phyloP scores from a whole-genome alignment of 1,140 invertebrate species.

The Semibalanus balanoides region DNA sequence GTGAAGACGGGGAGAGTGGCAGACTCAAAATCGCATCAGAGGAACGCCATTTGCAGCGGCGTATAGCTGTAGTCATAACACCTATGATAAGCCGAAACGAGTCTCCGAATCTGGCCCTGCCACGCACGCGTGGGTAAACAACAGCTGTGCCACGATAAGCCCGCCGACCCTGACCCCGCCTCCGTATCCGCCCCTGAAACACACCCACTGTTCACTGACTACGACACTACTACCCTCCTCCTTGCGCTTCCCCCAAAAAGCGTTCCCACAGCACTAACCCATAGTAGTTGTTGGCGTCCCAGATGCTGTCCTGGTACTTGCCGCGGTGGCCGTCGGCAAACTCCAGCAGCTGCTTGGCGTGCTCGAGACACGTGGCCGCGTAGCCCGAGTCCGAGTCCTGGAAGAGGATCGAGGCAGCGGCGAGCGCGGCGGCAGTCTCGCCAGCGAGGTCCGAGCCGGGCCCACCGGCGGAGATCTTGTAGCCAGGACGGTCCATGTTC shows the following conservation, averaged over 20 bases:
- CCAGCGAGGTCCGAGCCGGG: constrained; percentile 30
- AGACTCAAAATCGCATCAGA: too few relatives aligned
- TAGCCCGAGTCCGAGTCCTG: constrained; percentile 24
- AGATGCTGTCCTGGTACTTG: constrained; percentile 29
- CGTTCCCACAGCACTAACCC: constrained; percentile 18
- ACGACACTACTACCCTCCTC: too few relatives aligned
- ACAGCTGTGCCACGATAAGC: background rate
- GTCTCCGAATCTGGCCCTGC: background rate
- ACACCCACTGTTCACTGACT: too few relatives aligned
- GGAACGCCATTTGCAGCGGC: too few relatives aligned
- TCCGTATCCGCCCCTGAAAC: too few relatives aligned
- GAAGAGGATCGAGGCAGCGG: constrained; percentile 30
- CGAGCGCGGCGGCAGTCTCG: constrained; percentile 31
- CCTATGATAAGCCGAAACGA: too few relatives aligned
- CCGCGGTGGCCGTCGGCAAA: constrained; percentile 30
- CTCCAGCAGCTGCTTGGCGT: constrained; percentile 29
- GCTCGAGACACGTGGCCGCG: constrained; percentile 21
- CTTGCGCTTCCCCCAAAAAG: too few relatives aligned
- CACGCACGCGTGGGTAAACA: background rate
- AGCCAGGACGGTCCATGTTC: constrained; percentile 28
- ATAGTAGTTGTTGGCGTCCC: constrained; percentile 27
- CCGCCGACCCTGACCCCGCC: too few relatives aligned
- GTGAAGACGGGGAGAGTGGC: background rate
- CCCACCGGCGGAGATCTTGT: constrained; percentile 22
- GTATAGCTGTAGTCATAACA: too few relatives aligned